A percentile compares a stretch with the other conserved stretches of the same genome.
Conservation (phyloP, 2,113 vertebrate genomes). For the Todiramphus saurophagus region DNA sequence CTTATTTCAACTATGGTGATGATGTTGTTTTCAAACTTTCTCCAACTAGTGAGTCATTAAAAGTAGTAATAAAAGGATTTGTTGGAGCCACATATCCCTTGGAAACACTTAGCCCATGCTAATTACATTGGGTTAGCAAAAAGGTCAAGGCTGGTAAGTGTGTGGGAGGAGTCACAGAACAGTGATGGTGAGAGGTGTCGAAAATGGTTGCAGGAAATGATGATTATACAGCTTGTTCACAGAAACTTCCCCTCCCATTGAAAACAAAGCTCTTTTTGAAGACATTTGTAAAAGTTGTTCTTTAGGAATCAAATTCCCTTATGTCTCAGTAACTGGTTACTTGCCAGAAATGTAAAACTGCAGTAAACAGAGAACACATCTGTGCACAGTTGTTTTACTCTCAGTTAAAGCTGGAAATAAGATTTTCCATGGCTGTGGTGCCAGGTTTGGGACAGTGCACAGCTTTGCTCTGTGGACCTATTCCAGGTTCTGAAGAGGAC, state of each 20-base stretch:
- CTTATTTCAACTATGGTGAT: neutral
- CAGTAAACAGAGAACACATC: neutral
- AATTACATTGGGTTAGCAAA: slow-evolving; percentile 9
- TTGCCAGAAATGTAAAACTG: neutral
- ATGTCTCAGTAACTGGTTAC: neutral
- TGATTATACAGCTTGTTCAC: slow-evolving; percentile 10
- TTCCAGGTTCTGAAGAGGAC: neutral
- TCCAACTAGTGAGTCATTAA: neutral
- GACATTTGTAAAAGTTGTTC: neutral
- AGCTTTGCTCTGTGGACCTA: neutral
- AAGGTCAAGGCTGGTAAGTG: neutral
- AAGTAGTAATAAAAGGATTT: slow-evolving; percentile 36
- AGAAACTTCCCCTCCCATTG: neutral
- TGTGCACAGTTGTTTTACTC: neutral
- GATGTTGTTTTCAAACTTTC: neutral
- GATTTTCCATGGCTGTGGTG: neutral
- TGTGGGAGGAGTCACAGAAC: neutral
- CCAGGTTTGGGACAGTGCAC: neutral
- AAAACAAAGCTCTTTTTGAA: slow-evolving; percentile 19
- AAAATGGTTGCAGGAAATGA: neutral
- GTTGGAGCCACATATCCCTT: neutral
- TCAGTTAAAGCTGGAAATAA: neutral
- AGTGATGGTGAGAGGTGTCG: neutral
- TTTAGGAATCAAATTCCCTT: neutral
- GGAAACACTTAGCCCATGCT: neutral